Conservation (phyloP, 2,888 invertebrate species). For the Buathra laborator region DNA sequence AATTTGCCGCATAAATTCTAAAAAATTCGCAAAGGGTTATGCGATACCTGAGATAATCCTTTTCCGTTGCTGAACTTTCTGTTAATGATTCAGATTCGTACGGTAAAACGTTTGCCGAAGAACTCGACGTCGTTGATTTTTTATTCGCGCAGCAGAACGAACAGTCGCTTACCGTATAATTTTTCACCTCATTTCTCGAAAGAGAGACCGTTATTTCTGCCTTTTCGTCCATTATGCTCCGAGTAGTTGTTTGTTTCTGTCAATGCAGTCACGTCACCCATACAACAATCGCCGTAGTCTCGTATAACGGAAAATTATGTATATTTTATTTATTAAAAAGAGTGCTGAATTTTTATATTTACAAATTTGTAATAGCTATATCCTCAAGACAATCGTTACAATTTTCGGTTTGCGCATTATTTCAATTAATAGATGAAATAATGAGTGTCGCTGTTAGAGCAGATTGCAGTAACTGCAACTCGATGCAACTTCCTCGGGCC, state of each 20-base stretch:
- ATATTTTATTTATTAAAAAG: slow-evolving; percentile 57
- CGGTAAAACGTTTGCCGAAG: slow-evolving; percentile 16
- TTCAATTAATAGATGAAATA: slow-evolving; percentile 38
- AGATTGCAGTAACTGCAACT: slow-evolving; percentile 73
- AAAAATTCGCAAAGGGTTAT: not conserved
- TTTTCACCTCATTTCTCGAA: slow-evolving; percentile 5
- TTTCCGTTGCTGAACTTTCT: slow-evolving; percentile 18
- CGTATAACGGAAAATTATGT: slow-evolving; percentile 57
- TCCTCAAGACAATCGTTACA: slow-evolving; percentile 26
- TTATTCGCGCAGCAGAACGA: slow-evolving; percentile 22
- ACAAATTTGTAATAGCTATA: slow-evolving; percentile 59
- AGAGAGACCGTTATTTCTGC: slow-evolving; percentile 2
- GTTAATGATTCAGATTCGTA: slow-evolving; percentile 7
- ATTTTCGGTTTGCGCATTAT: slow-evolving; percentile 18
- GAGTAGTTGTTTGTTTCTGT: slow-evolving; percentile 33
- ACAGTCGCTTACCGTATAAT: slow-evolving; percentile 1
- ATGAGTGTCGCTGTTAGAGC: slow-evolving; percentile 28
- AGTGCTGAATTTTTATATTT: slow-evolving; percentile 53
- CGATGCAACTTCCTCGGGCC: slow-evolving; percentile 74
- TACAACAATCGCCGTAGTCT: not conserved
- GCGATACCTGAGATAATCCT: slow-evolving; percentile 72
- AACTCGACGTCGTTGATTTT: slow-evolving; percentile 4
- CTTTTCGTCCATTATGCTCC: slow-evolving; percentile 34
- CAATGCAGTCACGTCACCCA: not conserved
- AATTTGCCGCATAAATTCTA: too few relatives aligned